Evolutionary conservation across 2,797 vertebrate species (phyloP), one percentile per base, ranked within the genome.

Genomic region (Taeniopygia guttata): DNA sequence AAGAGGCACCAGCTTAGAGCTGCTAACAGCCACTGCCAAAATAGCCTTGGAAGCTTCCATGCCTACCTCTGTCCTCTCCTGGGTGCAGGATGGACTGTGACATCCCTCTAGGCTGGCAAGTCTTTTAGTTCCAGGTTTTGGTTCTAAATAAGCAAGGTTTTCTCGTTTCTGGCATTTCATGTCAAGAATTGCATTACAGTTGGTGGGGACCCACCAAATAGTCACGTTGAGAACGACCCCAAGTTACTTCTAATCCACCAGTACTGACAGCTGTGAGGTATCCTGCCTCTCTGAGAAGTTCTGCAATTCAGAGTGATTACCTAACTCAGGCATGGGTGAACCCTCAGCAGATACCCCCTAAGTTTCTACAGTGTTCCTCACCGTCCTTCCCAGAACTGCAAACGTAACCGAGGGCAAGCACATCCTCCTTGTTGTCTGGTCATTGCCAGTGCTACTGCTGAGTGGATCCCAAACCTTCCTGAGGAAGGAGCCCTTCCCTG

Each of bases 221-320:
- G 4, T 20, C 14, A 54, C 0, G 1, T 22, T 60, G 16, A 81
- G 48, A 67, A 36, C 0, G 1, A n/a, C 36, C 48, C 21, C 29
- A n/a, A 19, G 34, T 21, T 32, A 36, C 20, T 49, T 51, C 56
- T 68, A 34, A 64, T 46, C 21, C 42, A 76, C 3, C 74, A 51
- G 7, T 16, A 19, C 16, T 20, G 82, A 43, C 34, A 8, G 36
- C 11, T 30, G 19, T 55, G 30, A 82, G 89, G 46, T 30, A 51
- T 9, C 11, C 40, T 22, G 16, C 29, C 43, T 13, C 32, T 30
- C 15, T 66, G 23, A 89, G 38, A 67, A 64, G 45, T 16, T 93
- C 36, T 64, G 60, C 80, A 75, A 66, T 40, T 30, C 63, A 56
- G 29, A 68, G 49, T 9, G 21, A 60, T 48, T 23, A 13, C 18